phyloP scores from a whole-genome alignment of 1,140 invertebrate species.

The Eufriesea mexicana region DNA sequence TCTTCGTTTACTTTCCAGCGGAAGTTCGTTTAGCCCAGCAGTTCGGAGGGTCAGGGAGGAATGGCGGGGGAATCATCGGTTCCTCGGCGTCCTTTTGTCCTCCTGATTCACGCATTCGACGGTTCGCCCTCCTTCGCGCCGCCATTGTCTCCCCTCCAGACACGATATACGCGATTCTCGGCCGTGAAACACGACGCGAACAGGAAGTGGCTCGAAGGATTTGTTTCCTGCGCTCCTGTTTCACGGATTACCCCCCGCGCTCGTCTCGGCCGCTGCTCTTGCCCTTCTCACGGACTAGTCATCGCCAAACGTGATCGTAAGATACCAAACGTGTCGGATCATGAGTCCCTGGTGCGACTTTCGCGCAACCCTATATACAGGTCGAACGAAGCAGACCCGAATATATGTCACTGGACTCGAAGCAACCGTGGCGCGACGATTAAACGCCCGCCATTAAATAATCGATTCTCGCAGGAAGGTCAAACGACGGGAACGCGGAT shows the following conservation, averaged over 20 bases:
- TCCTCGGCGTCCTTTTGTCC: not conserved
- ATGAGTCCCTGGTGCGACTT: too few relatives aligned
- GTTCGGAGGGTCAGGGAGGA: not conserved
- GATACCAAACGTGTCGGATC: too few relatives aligned
- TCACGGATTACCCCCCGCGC: conserved; percentile 8
- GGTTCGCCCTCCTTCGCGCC: not conserved
- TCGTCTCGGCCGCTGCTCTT: too few relatives aligned
- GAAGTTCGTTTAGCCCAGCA: conserved; percentile 24
- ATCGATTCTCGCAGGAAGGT: too few relatives aligned
- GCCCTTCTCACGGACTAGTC: not conserved
- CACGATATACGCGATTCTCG: not conserved
- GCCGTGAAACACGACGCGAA: conserved; percentile 49
- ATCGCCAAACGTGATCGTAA: too few relatives aligned
- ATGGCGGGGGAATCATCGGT: conserved; percentile 7
- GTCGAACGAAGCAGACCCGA: too few relatives aligned
- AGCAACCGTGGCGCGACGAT: too few relatives aligned
- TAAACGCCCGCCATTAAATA: too few relatives aligned
- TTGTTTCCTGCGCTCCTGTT: conserved; percentile 52
- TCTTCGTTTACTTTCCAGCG: conserved; percentile 15
- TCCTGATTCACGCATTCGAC: too few relatives aligned
- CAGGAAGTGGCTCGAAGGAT: conserved; percentile 49
- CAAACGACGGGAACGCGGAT: too few relatives aligned
- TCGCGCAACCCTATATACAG: too few relatives aligned
- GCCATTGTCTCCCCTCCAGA: not conserved
- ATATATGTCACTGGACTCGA: too few relatives aligned